Evolutionary conservation across 2,797 vertebrate species (phyloP), one percentile per base, ranked within the genome.

Genomic region (Peromyscus eremicus): DNA sequence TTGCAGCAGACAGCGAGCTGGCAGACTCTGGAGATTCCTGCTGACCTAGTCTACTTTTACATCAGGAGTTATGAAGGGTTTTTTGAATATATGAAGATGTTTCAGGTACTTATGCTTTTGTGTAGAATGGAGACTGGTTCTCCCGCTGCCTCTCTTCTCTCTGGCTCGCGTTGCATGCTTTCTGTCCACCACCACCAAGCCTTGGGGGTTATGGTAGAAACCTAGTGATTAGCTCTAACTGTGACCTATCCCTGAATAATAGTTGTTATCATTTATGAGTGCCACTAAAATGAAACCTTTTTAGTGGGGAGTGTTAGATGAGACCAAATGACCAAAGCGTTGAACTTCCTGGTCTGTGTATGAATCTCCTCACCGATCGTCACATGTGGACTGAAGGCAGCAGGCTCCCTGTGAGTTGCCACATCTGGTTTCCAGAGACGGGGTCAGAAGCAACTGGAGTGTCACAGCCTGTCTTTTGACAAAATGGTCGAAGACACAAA

Each of bases 401-500:
- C 5, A 73, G 60, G 19, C 2, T 19, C 29, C 27, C 73, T 19
- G 43, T 29, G n/a, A 60, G 17, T 25, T 57, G 49, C 8, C 40
- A 13, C 57, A 29, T 95, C 19, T 91, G 5, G 29, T 27, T 92
- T 55, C 29, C 84, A 87, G 91, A 96, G 46, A 2, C 5, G 0
- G 76, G n/a, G 68, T 81, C 62, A 37, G 68, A 93, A 32, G 76
- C 77, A 77, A 11, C 14, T 19, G 19, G 52, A 34, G 29, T 4
- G 27, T 73, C 83, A 52, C 11, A 80, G 6, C 29, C 46, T 13
- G 16, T 66, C 32, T 80, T 82, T 79, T 27, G 60, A 27, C 37
- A 55, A 76, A 88, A 89, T 57, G 84, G 92, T 79, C 40, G n/a
- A 97, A 64, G 49, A 70, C 77, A 19, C 52, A 34, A n/a, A 60